These are phyloP conservation scores for Cryptops parisi DNA, from an alignment of 2,888 invertebrate species.

Conservation along the genomic window DNA sequence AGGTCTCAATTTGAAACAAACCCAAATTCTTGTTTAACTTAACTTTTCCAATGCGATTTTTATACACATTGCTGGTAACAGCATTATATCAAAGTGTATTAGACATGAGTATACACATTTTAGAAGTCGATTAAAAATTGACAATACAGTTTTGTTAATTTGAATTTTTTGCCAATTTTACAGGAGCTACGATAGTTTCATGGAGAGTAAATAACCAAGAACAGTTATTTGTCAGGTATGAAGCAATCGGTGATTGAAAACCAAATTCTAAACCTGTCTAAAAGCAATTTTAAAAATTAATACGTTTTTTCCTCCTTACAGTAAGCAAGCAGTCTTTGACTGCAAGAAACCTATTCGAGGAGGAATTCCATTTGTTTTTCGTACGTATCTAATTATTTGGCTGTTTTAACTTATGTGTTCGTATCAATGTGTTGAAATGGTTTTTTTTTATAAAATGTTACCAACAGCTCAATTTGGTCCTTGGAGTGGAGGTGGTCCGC, in stretches of 20 bases:
- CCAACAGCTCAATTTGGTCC: slow-evolving; percentile 81
- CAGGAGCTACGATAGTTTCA: slow-evolving; percentile 91
- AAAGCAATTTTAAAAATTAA: too few species aligned
- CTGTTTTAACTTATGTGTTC: background rate
- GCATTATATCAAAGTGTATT: too few species aligned
- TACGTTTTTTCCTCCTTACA: slow-evolving; percentile 37
- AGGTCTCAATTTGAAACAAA: too few species aligned
- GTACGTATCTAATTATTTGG: slow-evolving; percentile 49
- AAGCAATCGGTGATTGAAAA: too few species aligned
- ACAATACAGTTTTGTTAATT: too few species aligned
- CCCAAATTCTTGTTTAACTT: too few species aligned
- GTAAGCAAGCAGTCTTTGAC: slow-evolving; percentile 90
- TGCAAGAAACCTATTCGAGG: slow-evolving; percentile 92
- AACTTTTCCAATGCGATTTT: too few species aligned
- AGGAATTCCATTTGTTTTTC: slow-evolving; percentile 92
- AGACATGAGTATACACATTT: too few species aligned
- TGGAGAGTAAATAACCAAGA: slow-evolving; percentile 95
- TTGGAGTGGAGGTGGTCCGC: slow-evolving; percentile 86
- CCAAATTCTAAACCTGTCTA: too few species aligned
- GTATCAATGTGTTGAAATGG: background rate
- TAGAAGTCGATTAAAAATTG: too few species aligned
- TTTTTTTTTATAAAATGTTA: slow-evolving; percentile 14
- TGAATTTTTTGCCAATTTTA: slow-evolving; percentile 27
- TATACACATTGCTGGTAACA: too few species aligned
- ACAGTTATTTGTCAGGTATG: slow-evolving; percentile 88